Evolutionary conservation across 2,888 invertebrate species (phyloP).

Genomic region (Macrophya alboannulata): DNA sequence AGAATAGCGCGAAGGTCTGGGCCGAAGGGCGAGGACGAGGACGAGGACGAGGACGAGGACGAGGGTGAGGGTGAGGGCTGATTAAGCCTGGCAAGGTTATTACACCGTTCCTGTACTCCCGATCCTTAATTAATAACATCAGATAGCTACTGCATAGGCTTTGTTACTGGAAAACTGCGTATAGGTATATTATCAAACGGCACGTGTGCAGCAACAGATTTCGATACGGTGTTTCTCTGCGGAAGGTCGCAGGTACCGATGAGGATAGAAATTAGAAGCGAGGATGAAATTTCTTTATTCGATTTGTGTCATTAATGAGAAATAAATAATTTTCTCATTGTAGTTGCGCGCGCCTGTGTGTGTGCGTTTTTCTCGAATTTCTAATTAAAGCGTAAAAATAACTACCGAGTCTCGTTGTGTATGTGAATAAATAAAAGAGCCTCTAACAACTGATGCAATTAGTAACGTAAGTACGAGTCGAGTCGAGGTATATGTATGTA

Average conservation of each 20-base stretch:
- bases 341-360: not conserved
- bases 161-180: not conserved
- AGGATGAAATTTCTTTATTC: not conserved
- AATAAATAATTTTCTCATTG: not conserved
- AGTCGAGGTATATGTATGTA: conserved; percentile 13
- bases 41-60: conserved; percentile 60
- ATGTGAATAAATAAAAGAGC: conserved; percentile 44
- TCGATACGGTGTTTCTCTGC: not conserved
- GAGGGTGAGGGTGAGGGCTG: conserved; percentile 62
- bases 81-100: conserved; percentile 59
- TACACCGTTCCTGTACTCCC: conserved; percentile 58
- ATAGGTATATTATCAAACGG: not conserved
- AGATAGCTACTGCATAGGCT: conserved; percentile 31
- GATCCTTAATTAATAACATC: conserved; percentile 64
- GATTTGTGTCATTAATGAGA: conserved; percentile 1
- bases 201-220: not conserved
- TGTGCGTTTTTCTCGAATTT: not conserved
- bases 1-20: conserved; percentile 63
- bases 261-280: not conserved
- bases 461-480: conserved; percentile 36
- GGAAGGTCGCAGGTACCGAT: not conserved
- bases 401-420: not conserved
- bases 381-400: conserved; percentile 24
- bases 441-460: conserved; percentile 45
- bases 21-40: conserved; percentile 36